Evolutionary conservation across 1,140 invertebrate genomes (phyloP), one percentile per base, ranked within the genome.

Genomic region (Eulimnadia texana): DNA sequence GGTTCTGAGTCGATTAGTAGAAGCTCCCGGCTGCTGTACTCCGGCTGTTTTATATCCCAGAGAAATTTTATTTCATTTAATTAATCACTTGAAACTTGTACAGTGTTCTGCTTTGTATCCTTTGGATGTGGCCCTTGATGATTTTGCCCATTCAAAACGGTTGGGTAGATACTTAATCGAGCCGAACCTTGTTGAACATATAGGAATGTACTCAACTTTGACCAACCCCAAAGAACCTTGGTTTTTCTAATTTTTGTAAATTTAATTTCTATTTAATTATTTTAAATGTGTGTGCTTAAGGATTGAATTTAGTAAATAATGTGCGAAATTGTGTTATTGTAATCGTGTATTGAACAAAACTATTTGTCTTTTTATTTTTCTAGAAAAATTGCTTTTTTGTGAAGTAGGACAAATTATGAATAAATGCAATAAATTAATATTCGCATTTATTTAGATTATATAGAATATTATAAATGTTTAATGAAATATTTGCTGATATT

Each of bases 201-300:
- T 63, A 25, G 62, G 62, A 23, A 61, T 63, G 27, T 61, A 63
- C 52, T 63, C 62, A 20, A 59, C 62, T 16, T 28, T 63, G n/a
- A 61, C 58, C 3, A 29, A 28, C 19, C 42, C 53, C 16, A 63
- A 63, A 52, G 62, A 60, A 33, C 11, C 42, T 1, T 25, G 27
- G 33, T 52, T 51, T 13, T 61, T 22, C 24, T 22, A 49, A 63
- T 58, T 27, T 56, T 2, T 29, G 55, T 42, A 42, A 42, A 9
- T n/a, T n/a, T n/a, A n/a, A n/a, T n/a, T n/a, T n/a, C n/a, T n/a
- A n/a, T n/a, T n/a, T n/a, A n/a, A n/a, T n/a, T n/a, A n/a, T n/a
- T n/a, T n/a, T n/a, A n/a, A n/a, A n/a, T n/a, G n/a, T n/a, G n/a
- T n/a, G n/a, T n/a, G n/a, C n/a, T n/a, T n/a, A n/a, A n/a, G n/a